Conservation (phyloP, 1,140 invertebrate species). For the Drosophila willistoni region DNA sequence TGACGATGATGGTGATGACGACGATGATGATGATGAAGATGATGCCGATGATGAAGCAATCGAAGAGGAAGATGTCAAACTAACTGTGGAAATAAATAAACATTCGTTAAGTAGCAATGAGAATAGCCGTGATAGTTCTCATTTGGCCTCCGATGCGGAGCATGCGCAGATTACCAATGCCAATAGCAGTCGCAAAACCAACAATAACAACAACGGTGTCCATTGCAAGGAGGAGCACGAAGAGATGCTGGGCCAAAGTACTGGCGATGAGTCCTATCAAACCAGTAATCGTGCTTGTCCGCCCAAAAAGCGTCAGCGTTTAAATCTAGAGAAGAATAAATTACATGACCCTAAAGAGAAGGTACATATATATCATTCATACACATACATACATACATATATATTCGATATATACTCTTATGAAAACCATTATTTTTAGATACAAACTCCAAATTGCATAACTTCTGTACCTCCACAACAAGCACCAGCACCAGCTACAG, state of each 20-base stretch:
- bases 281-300: constrained; percentile 1
- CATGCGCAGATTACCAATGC: constrained; percentile 54
- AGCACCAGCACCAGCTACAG: neutral
- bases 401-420: neutral
- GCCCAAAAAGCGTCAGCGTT: constrained; percentile 9
- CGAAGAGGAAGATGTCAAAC: neutral
- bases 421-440: neutral
- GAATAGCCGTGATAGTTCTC: constrained; percentile 33
- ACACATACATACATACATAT: neutral
- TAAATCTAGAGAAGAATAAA: neutral
- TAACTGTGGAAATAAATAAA: constrained; percentile 30
- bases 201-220: neutral
- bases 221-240: constrained; percentile 31
- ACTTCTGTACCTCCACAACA: neutral
- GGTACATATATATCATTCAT: neutral
- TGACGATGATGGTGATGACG: constrained; percentile 36
- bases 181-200: neutral
- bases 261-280: constrained; percentile 32
- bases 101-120: constrained; percentile 48
- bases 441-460: neutral
- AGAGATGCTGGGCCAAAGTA: constrained; percentile 20
- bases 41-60: constrained; percentile 11
- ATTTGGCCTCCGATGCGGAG: constrained; percentile 27
- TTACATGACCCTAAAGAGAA: neutral
- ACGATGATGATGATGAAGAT: constrained; percentile 25